Conservation (phyloP, 2,888 invertebrate species). For the Lasioglossum pauxillum region DNA sequence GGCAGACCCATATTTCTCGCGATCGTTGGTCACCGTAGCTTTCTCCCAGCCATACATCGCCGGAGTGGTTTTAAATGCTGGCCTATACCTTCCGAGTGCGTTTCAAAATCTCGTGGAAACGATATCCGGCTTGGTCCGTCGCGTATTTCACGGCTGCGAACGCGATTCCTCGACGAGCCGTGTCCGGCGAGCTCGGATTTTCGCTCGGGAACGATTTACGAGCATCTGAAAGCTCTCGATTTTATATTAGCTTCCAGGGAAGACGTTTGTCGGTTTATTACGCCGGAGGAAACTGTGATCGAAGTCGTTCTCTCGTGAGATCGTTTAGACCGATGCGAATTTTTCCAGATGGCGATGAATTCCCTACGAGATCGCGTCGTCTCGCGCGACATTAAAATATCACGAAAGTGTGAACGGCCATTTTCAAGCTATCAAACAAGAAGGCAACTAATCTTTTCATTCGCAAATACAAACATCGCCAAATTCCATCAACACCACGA, state of each 20-base stretch:
- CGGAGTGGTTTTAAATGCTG: constrained; percentile 57
- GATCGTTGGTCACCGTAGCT: neutral
- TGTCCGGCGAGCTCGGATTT: constrained; percentile 7
- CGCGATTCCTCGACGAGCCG: constrained; percentile 29
- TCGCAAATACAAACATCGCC: too few species aligned
- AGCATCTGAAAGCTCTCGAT: neutral
- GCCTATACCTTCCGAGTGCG: constrained; percentile 45
- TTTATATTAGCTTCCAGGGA: neutral
- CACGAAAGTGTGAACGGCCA: neutral
- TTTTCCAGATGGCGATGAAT: neutral
- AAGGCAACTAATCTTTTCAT: neutral
- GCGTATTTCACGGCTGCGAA: constrained; percentile 12
- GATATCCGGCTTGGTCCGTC: neutral
- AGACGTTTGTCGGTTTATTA: neutral
- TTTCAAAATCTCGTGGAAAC: neutral
- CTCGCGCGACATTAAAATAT: neutral
- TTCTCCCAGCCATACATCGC: constrained; percentile 42
- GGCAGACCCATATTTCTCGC: neutral
- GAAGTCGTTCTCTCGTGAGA: neutral
- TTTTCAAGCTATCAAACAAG: neutral
- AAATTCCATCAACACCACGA: too few species aligned
- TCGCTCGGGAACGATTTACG: neutral
- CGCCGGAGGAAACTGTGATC: neutral
- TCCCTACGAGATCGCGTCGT: neutral
- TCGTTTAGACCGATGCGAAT: neutral